Evolutionary conservation across 2,888 invertebrate genomes (phyloP).

Genomic region (Aphelenchoides bicaudatus): DNA sequence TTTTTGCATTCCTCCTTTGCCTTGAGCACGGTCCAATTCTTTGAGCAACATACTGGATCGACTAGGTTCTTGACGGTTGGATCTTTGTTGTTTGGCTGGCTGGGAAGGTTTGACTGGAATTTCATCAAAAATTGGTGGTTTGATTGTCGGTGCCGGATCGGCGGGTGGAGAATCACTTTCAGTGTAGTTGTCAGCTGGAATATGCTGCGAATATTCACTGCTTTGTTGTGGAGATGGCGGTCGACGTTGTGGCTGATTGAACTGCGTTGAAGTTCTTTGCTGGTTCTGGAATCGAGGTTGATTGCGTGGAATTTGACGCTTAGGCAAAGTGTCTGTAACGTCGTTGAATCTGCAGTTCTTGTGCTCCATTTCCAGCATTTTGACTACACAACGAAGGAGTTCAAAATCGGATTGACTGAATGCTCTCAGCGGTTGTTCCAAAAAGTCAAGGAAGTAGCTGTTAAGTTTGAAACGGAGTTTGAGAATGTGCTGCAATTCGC

Average conservation of each 20-base stretch:
- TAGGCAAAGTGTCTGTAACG: conserved; percentile 24
- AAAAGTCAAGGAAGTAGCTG: conserved; percentile 48
- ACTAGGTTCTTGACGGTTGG: no score
- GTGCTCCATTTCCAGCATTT: conserved; percentile 15
- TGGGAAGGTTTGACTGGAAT: no score
- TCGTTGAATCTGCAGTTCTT: conserved; percentile 17
- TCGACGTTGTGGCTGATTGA: background rate
- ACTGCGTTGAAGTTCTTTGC: background rate
- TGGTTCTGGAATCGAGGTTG: background rate
- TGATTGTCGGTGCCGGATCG: conserved; percentile 7
- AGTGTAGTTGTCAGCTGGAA: no score
- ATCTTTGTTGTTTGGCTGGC: no score
- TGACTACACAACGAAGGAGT: background rate
- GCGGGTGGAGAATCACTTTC: conserved; percentile 12
- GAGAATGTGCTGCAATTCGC: conserved; percentile 37
- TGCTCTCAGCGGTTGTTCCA: conserved; percentile 31
- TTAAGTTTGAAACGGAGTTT: conserved; percentile 53
- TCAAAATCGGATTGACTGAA: background rate
- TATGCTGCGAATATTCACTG: background rate
- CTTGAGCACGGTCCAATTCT: no score
- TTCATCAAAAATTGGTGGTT: no score
- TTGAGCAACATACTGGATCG: no score
- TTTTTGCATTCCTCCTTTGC: no score
- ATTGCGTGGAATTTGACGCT: background rate
- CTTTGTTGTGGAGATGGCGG: background rate